Evolutionary conservation across 2,888 invertebrate species (phyloP), one percentile per base, ranked within the genome.

Genomic region (Pharmacophagus antenor): DNA sequence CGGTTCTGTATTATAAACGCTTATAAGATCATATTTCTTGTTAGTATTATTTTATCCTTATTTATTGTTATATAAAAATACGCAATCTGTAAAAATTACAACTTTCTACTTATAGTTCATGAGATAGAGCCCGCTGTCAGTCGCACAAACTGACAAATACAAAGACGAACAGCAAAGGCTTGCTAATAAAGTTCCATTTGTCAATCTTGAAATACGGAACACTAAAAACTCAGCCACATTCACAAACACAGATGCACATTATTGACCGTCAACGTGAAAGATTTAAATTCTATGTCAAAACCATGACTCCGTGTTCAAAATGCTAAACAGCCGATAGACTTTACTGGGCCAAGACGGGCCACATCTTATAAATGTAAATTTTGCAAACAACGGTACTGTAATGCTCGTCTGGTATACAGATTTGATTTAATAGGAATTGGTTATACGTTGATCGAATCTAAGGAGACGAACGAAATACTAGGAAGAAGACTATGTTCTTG

Each of bases 351-450:
- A 18, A 15, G 51, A 46, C 44, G 17, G 57, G 5, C 47, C 44
- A 51, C 58, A 58, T 58, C 51, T 58, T 52, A 58, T 52, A 58
- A 58, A 58, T 58, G 58, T 58, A 57, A 51, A 57, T 58, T 46
- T 47, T 17, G 22, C 58, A 22, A 22, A 37, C 51, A 58, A 58
- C 58, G 58, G 58, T 58, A 52, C 22, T 18, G 15, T 51, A 17
- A 31, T 42, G 49, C 58, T 52, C 44, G 57, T 58, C 46, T 31
- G 46, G 57, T 46, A 22, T 52, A 58, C 57, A 46, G 51, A 58
- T 52, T 58, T 46, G 23, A 57, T 57, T 57, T 57, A 44, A 50
- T 31, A 51, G 22, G 57, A 51, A 57, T 31, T 57, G 31, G 21
- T 17, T 50, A 31, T 27, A 57, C 56, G 15, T 23, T 23, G 20